These are phyloP conservation scores for Carapus acus DNA, from an alignment of 2,797 vertebrate species.

Conservation along the genomic window DNA sequence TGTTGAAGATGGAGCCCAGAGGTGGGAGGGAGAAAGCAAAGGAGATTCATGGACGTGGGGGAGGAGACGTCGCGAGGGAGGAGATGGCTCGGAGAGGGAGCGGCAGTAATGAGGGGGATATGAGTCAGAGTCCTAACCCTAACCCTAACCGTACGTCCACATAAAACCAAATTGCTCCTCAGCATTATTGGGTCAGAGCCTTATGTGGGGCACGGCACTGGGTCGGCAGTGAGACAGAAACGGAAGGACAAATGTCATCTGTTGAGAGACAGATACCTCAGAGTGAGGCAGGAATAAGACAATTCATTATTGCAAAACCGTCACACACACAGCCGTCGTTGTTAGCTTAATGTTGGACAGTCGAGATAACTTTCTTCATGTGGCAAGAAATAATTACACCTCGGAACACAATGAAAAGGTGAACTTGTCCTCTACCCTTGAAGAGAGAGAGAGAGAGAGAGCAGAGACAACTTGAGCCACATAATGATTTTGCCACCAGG, in stretches of 20 bases:
- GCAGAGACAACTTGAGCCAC: not conserved
- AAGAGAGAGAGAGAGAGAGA: not conserved
- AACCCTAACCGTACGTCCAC: too few relatives aligned
- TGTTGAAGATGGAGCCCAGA: too few relatives aligned
- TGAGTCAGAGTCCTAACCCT: too few relatives aligned
- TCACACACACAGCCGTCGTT: conserved; percentile 29
- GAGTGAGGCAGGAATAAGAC: conserved; percentile 44
- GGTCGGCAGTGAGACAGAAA: conserved; percentile 34
- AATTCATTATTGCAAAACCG: conserved; percentile 53
- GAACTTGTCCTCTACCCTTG: not conserved
- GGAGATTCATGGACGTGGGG: too few relatives aligned
- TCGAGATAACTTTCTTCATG: not conserved
- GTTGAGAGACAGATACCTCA: conserved; percentile 47
- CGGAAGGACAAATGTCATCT: conserved; percentile 54
- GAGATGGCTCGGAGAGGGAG: too few relatives aligned
- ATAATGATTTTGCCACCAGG: not conserved
- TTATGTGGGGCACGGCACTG: conserved; percentile 30
- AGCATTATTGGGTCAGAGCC: conserved; percentile 17
- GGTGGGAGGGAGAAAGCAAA: too few relatives aligned
- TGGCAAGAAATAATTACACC: not conserved
- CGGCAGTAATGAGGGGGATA: too few relatives aligned
- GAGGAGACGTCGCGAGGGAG: too few relatives aligned
- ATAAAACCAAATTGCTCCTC: too few relatives aligned
- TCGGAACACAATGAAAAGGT: conserved; percentile 8
- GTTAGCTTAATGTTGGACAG: conserved; percentile 22